Base-by-base conservation (phyloP, 2,797 vertebrate genomes). In the Pangasius krempfi region DNA sequence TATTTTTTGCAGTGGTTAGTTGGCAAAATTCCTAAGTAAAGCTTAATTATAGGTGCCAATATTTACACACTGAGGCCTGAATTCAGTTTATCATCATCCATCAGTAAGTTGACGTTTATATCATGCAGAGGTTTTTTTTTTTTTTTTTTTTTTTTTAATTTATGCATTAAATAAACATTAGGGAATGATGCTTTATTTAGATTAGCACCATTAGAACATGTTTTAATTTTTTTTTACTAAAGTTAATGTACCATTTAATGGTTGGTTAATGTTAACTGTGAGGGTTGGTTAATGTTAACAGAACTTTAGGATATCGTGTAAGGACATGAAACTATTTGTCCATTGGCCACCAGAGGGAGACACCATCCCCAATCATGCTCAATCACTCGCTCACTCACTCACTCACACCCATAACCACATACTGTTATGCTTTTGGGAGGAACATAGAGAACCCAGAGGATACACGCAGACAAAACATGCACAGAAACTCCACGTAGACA, bases 291-390 rank as follows among this genome's bases (percentile, higher is more conserved):
- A 73, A 73, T 16, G 37, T 44, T 22, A 25, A 22, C 22, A 40
- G 66, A 70, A 33, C 2, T 37, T 4, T 66, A 30, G 30, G 6
- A 47, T 75, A 47, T 44, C 22, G 13, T 50, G 40, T 27, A 50
- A 47, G 22, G 14, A n/a, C 25, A 27, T 20, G 8, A 44, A 22
- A 1, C 18, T 22, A 10, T 73, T 22, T 27, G 40, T 50, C 44
- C 44, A 27, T 16, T n/a, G 50, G 47, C 75, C 75, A 52, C 75
- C 47, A 78, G 75, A 52, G 75, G 75, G 75, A 78, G 27, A 78
- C 27, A 78, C 20, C 18, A 22, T 60, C 64, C 27, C 64, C 64
- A 30, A n/a, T 66, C 27, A n/a, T 18, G 20, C 68, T 70, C 66
- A 22, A 7, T n/a, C 13, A 0, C 20, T 40, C 3, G 20, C 68